Base-by-base conservation (phyloP, 2,113 vertebrate genomes). In the Rhineura floridana region DNA sequence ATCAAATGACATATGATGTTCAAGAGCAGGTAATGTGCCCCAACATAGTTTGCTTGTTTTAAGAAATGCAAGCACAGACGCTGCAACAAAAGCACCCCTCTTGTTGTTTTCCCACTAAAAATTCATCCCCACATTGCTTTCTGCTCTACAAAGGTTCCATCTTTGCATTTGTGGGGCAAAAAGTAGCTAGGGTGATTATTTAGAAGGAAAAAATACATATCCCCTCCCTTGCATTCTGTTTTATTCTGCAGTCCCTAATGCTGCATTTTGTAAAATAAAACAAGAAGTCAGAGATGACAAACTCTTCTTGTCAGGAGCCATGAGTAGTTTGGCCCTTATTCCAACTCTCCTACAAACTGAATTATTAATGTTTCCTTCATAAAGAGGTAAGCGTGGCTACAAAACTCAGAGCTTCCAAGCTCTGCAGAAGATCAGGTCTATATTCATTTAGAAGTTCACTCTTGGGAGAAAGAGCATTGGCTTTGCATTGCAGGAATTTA, bases 401-500 rank as follows among this genome's bases (percentile, higher is more conserved):
- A 93, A 90, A 95, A 95, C 87, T 90, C 89, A 95, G 88, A 79
- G 89, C 90, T 95, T 94, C 87, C 90, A 94, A 94, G 95, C 79
- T 96, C 97, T 96, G 95, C 89, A 88, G 94, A 97, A 94, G 88
- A 95, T 97, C 96, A 95, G 90, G 94, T 94, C 92, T 95, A 93
- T 96, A 96, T 95, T 96, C 95, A 97, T 96, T 96, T 96, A 91
- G 89, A 95, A 95, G 96, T 93, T 96, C 94, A 93, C 73, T 92
- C 92, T 96, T 89, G 94, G 89, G 91, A 93, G 91, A 97, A 95
- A 96, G 96, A 96, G 96, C 94, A 91, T 94, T 96, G 94, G 96
- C 96, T 94, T 96, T 96, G 96, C 95, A 94, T 90, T 96, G 88
- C 92, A 65, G 83, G 96, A 96, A 96, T 97, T 97, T 97, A 96